Conservation (phyloP, 2,113 vertebrate genomes). For the Tretioscincus oriximinensis region DNA sequence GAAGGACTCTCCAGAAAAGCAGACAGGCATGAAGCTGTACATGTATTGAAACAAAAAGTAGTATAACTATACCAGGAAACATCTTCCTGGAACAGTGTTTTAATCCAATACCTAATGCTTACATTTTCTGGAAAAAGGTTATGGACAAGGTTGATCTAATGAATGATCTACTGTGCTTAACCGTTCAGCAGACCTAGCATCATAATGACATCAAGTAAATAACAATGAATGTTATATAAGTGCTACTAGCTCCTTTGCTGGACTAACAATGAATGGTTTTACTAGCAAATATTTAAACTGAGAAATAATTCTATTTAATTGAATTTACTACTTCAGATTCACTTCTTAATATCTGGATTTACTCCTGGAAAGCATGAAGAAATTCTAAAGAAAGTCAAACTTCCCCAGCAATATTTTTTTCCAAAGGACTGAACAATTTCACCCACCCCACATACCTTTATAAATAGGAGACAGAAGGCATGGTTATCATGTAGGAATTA, state of each 20-base stretch:
- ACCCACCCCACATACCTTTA: background rate
- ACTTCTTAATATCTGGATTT: background rate
- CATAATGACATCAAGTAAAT: background rate
- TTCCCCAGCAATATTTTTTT: background rate
- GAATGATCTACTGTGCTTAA: too few relatives aligned
- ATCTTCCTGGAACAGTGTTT: too few relatives aligned
- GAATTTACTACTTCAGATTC: background rate
- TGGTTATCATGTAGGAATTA: background rate
- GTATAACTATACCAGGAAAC: too few relatives aligned
- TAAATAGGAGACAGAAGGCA: background rate
- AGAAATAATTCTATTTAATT: background rate
- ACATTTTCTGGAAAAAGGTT: too few relatives aligned
- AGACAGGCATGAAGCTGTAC: too few relatives aligned
- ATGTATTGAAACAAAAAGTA: too few relatives aligned
- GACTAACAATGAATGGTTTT: background rate
- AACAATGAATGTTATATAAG: too few relatives aligned
- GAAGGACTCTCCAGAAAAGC: too few relatives aligned
- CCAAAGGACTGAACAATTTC: background rate
- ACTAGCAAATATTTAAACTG: background rate
- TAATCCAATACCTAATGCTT: too few relatives aligned
- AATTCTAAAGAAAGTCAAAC: background rate
- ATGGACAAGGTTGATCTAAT: too few relatives aligned
- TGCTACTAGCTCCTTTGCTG: too few relatives aligned
- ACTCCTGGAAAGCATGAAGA: slow-evolving; percentile 2
- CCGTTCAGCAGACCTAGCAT: too few relatives aligned